phyloP scores from a whole-genome alignment of 2,113 vertebrate genomes.

The Tetrax tetrax region DNA sequence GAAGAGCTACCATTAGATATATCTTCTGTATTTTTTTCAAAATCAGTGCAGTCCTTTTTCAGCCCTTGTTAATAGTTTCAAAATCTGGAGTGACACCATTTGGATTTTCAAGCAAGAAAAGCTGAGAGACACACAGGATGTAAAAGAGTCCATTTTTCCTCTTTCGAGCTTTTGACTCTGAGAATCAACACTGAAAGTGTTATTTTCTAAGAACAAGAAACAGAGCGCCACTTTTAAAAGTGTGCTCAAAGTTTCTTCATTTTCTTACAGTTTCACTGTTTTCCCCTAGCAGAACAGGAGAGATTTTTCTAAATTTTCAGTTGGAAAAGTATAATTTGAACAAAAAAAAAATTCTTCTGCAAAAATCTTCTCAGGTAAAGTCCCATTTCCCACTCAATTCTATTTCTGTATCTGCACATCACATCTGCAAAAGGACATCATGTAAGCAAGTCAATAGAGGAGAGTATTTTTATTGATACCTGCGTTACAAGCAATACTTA shows the following conservation, averaged over 20 bases:
- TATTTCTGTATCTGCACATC: not conserved
- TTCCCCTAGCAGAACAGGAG: not conserved
- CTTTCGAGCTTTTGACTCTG: not conserved
- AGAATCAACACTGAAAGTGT: not conserved
- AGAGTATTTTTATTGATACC: not conserved
- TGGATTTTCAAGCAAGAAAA: not conserved
- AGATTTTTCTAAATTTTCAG: not conserved
- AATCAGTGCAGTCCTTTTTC: not conserved
- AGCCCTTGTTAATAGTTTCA: not conserved
- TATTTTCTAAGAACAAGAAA: not conserved
- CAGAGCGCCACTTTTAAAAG: not conserved
- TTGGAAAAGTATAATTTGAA: not conserved
- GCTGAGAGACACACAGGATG: not conserved
- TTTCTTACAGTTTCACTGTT: not conserved
- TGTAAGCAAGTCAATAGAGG: rapidly evolving
- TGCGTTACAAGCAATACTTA: not conserved
- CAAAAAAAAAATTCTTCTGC: rapidly evolving
- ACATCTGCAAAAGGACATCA: not conserved
- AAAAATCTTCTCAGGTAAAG: not conserved
- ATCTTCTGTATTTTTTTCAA: rapidly evolving
- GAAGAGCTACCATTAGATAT: rapidly evolving
- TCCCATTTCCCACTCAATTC: not conserved
- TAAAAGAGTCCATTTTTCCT: not conserved
- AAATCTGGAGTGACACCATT: rapidly evolving
- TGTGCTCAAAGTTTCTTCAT: not conserved